Evolutionary conservation across 53 echinoderm and acorn worm species (phyloP), one percentile per base, ranked within the genome.

Genomic region (Glandiceps talaboti): DNA sequence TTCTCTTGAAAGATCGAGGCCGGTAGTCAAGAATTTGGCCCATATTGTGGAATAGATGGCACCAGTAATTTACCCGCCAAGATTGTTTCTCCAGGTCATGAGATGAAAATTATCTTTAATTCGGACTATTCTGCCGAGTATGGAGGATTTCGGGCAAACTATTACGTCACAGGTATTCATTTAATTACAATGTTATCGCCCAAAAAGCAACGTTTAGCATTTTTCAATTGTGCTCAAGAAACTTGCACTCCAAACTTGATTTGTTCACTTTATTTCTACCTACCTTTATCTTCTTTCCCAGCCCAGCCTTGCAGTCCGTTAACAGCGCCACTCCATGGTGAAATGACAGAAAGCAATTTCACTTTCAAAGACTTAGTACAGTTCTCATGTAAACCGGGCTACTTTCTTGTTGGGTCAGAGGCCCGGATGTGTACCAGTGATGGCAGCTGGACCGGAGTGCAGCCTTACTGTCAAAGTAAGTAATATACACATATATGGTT

Each of bases 361-460:
- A 89, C 85, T 1, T 85, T 76, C 33, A 80, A 76, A 29, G 29
- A 85, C 10, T 75, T 32, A 0, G 85, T 89, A 14, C 30, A 27
- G 29, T 85, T 82, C 31, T 76, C 73, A 0, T 89, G 89, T 74
- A 82, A 30, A 1, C 75, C 31, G 1, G 89, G 89, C 1, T 89
- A 89, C 64, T 32, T 29, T 28, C 31, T 89, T 14, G 80, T 79
- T 25, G 89, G 89, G 28, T 85, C 89, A 0, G 33, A 80, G 14
- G 27, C 72, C 6, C 74, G 85, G 33, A 76, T 79, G 14, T 89
- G 89, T 82, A 82, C 74, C 74, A 80, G 79, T 6, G 78, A 89
- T 64, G 89, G 89, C 0, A 85, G 72, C 27, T 89, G 89, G 89
- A 82, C 89, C 29, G 89, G 89, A 30, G 76, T 27, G 31, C 76